These are phyloP conservation scores for Rhinichthys klamathensis DNA, from an alignment of 2,113 vertebrate species.

Conservation along the genomic window DNA sequence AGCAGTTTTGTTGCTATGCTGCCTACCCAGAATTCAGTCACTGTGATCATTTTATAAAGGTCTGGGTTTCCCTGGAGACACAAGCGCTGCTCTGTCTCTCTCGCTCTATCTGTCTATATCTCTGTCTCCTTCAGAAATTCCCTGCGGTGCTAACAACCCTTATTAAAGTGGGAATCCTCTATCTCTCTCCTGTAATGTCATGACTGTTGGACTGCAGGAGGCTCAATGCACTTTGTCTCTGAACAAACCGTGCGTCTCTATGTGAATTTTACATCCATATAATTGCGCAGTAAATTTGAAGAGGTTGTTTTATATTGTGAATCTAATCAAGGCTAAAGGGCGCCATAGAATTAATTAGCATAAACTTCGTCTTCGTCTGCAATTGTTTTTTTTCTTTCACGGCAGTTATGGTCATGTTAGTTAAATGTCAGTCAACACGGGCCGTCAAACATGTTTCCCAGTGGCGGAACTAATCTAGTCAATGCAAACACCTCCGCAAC, in stretches of 20 bases:
- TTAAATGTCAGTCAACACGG: too few relatives aligned
- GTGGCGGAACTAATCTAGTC: too few relatives aligned
- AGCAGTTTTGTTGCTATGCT: constrained; percentile 70
- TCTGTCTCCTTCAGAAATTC: constrained; percentile 45
- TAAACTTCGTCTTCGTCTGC: neutral
- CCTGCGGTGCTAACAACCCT: constrained; percentile 60
- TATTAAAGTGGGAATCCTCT: constrained; percentile 58
- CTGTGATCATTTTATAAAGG: constrained; percentile 74
- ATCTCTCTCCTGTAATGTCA: constrained; percentile 51
- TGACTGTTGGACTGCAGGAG: constrained; percentile 14
- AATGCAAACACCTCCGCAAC: too few relatives aligned
- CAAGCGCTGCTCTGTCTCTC: constrained; percentile 57
- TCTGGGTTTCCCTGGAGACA: constrained; percentile 74
- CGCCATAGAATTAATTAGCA: neutral
- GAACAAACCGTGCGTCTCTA: neutral
- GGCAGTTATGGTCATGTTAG: neutral
- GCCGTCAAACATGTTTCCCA: too few relatives aligned
- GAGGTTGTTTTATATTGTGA: neutral
- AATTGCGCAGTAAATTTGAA: too few relatives aligned
- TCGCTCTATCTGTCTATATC: constrained; percentile 33
- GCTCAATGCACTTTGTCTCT: neutral
- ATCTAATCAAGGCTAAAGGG: neutral
- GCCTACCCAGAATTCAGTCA: constrained; percentile 70
- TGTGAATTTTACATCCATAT: neutral
- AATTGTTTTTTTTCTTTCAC: neutral